Conservation (phyloP, 1,140 invertebrate species). For the Stegodyphus dumicola region DNA sequence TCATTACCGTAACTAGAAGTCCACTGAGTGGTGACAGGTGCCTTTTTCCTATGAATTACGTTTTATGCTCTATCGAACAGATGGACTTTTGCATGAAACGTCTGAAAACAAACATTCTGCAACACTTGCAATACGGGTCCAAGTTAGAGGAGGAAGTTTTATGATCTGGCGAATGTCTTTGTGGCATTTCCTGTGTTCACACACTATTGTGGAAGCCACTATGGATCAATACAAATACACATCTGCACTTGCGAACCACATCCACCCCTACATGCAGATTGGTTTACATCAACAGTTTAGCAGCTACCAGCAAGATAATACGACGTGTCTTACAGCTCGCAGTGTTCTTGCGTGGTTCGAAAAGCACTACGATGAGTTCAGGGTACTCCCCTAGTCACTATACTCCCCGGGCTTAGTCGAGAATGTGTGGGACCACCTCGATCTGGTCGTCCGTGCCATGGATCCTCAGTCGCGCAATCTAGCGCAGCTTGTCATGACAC, state of each 20-base stretch:
- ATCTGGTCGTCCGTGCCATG: not conserved
- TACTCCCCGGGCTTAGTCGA: not conserved
- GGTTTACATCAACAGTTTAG: not conserved
- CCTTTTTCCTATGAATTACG: not conserved
- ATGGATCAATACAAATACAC: not conserved
- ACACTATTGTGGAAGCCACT: conserved; percentile 7
- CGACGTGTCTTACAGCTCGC: not conserved
- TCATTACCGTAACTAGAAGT: not conserved
- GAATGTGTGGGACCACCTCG: not conserved
- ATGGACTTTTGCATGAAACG: not conserved
- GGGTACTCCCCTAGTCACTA: not conserved
- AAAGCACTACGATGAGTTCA: conserved; percentile 6
- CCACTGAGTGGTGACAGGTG: not conserved
- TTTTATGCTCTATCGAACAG: conserved; percentile 3
- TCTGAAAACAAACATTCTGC: conserved; percentile 25
- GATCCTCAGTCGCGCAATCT: not conserved
- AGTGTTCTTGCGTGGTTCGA: not conserved
- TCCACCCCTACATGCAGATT: not conserved
- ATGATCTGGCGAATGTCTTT: not conserved
- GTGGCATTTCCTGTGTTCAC: conserved; percentile 9
- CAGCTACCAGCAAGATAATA: not conserved
- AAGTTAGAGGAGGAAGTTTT: not conserved
- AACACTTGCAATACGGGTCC: not conserved
- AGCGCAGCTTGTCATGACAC: not conserved
- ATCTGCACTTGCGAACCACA: conserved; percentile 1